A percentile compares a stretch with the other conserved stretches of the same genome.
phyloP scores from a whole-genome alignment of 2,888 invertebrate species.

The Leptinotarsa juncta region DNA sequence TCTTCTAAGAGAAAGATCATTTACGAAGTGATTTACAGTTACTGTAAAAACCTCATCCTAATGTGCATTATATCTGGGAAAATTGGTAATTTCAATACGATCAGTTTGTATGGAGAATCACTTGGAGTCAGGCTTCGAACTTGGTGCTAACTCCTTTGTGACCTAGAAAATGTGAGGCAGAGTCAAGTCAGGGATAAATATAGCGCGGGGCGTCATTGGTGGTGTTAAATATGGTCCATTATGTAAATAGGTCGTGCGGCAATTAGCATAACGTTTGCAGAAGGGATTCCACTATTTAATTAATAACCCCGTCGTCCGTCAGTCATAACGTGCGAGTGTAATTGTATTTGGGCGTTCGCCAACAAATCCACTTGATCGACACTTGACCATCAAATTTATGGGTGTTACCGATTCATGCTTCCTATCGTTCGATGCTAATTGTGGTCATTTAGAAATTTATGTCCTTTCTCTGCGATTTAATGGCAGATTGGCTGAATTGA shows the following conservation, averaged over 20 bases:
- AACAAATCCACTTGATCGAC: conserved; percentile 55
- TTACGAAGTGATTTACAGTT: too few relatives aligned
- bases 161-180: conserved; percentile 38
- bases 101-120: too few relatives aligned
- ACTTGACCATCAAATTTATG: conserved; percentile 56
- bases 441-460: conserved; percentile 57
- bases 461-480: conserved; percentile 50
- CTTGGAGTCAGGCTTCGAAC: conserved; percentile 21
- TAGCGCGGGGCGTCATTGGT: conserved; percentile 36
- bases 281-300: conserved; percentile 38
- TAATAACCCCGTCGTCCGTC: conserved; percentile 48
- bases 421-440: conserved; percentile 55
- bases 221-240: conserved; percentile 52
- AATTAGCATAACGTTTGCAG: conserved; percentile 45
- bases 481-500: conserved; percentile 41
- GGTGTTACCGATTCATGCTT: conserved; percentile 52
- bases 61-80: too few relatives aligned
- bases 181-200: conserved; percentile 42
- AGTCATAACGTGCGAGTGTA: conserved; percentile 43
- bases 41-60: too few relatives aligned
- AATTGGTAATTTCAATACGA: too few relatives aligned
- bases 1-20: too few relatives aligned
- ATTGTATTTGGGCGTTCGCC: conserved; percentile 46
- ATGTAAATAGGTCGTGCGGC: conserved; percentile 48
- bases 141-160: conserved; percentile 27